These are phyloP conservation scores for Heterohyrax brucei DNA, from an alignment of 2,797 vertebrate genomes.

Conservation along the genomic window DNA sequence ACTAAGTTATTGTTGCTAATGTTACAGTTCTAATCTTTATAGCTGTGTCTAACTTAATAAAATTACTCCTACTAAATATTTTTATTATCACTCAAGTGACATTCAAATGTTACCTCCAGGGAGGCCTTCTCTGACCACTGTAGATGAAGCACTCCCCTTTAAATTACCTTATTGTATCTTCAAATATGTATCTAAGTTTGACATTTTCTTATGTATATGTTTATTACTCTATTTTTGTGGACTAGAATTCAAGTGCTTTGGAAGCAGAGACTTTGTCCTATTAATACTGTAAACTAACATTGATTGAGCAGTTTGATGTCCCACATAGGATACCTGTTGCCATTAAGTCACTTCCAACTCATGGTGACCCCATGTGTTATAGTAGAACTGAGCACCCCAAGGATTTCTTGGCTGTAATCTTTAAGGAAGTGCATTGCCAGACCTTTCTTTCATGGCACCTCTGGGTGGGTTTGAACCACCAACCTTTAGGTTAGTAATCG, in stretches of 20 bases:
- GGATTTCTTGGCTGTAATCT: too few species aligned
- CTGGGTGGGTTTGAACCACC: too few species aligned
- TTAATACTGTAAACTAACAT: background rate
- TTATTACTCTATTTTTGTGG: background rate
- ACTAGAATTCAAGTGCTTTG: background rate
- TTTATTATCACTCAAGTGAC: background rate
- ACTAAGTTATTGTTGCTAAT: too few species aligned
- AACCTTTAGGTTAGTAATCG: too few species aligned
- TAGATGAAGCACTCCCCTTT: background rate
- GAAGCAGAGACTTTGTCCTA: background rate
- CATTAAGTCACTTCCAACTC: too few species aligned
- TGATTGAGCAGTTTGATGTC: background rate
- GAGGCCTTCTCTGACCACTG: background rate
- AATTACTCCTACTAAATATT: background rate
- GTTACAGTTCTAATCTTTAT: background rate
- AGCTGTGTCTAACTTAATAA: background rate
- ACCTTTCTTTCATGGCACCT: too few species aligned
- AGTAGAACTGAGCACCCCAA: too few species aligned
- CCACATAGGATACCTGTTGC: background rate
- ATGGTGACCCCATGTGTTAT: too few species aligned
- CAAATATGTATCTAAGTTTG: background rate
- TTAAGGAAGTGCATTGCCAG: too few species aligned
- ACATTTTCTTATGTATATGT: background rate
- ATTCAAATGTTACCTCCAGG: background rate
- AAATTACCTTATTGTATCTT: background rate